These are phyloP conservation scores for Coenonympha arcania DNA, from an alignment of 2,888 invertebrate species.

Conservation along the genomic window DNA sequence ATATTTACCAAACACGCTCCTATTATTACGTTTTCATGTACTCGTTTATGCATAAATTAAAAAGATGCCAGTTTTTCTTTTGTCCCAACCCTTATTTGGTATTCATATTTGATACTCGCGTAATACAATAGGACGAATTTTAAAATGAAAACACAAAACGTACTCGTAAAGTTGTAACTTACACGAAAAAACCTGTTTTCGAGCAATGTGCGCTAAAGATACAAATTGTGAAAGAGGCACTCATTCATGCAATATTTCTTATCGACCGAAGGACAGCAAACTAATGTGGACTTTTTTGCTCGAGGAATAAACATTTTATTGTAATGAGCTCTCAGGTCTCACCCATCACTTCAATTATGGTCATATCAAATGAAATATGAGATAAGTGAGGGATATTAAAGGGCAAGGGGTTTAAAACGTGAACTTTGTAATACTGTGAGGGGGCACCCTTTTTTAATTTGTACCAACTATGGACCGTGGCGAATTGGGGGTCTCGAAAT, in stretches of 20 bases:
- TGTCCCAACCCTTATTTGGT: slow-evolving; percentile 73
- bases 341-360: slow-evolving; percentile 67
- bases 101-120: slow-evolving; percentile 73
- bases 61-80: slow-evolving; percentile 71
- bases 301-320: slow-evolving; percentile 52
- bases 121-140: slow-evolving; percentile 67
- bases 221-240: slow-evolving; percentile 74
- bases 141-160: slow-evolving; percentile 62
- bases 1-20: slow-evolving; percentile 72
- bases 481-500: slow-evolving; percentile 56
- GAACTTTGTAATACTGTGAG: slow-evolving; percentile 67
- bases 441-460: slow-evolving; percentile 71
- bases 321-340: slow-evolving; percentile 40
- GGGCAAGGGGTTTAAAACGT: slow-evolving; percentile 69
- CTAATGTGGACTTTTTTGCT: slow-evolving; percentile 50
- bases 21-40: slow-evolving; percentile 74
- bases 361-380: slow-evolving; percentile 74
- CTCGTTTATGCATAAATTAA: slow-evolving; percentile 72
- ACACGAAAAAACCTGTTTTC: slow-evolving; percentile 69
- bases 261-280: slow-evolving; percentile 41
- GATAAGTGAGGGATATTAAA: slow-evolving; percentile 73
- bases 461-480: slow-evolving; percentile 65
- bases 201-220: slow-evolving; percentile 67
- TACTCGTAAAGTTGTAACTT: slow-evolving; percentile 50
- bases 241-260: slow-evolving; percentile 63